phyloP scores from a whole-genome alignment of 2,113 vertebrate genomes.

The Neoarius graeffei region DNA sequence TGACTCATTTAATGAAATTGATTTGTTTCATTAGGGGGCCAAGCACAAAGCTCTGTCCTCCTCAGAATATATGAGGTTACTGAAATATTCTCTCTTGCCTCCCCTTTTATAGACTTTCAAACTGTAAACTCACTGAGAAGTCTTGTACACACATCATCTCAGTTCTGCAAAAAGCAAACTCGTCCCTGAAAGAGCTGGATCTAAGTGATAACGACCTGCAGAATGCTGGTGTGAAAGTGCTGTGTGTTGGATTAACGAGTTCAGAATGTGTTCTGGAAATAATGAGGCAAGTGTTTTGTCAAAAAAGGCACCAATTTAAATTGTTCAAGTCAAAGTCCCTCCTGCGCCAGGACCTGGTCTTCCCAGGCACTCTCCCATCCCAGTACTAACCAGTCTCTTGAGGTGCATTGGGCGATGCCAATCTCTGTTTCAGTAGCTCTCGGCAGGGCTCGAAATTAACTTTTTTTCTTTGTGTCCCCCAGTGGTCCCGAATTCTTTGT shows the following conservation, averaged over 20 bases:
- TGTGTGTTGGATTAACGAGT: not conserved
- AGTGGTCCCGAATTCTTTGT: too few relatives aligned
- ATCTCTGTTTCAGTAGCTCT: too few relatives aligned
- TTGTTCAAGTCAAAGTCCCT: too few relatives aligned
- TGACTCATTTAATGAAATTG: not conserved
- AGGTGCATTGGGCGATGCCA: too few relatives aligned
- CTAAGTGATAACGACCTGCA: slow-evolving; percentile 29
- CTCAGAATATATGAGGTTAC: not conserved
- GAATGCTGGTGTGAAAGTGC: slow-evolving; percentile 2
- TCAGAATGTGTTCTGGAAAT: slow-evolving; percentile 6
- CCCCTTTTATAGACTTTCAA: not conserved
- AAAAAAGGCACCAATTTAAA: not conserved
- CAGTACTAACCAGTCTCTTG: too few relatives aligned
- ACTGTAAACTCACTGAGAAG: slow-evolving; percentile 12
- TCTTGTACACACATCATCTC: not conserved
- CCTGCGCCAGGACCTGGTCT: too few relatives aligned
- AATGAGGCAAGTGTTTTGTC: slow-evolving; percentile 6
- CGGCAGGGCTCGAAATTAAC: too few relatives aligned
- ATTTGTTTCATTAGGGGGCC: not conserved
- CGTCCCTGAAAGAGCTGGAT: slow-evolving; percentile 14
- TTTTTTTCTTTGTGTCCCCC: too few relatives aligned
- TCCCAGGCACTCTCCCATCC: too few relatives aligned
- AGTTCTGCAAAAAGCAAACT: slow-evolving; percentile 5
- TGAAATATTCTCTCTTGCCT: not conserved
- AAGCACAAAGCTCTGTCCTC: not conserved